Evolutionary conservation across 2,797 vertebrate genomes (phyloP), one percentile per base, ranked within the genome.

Genomic region (Leptatherina wallacei): DNA sequence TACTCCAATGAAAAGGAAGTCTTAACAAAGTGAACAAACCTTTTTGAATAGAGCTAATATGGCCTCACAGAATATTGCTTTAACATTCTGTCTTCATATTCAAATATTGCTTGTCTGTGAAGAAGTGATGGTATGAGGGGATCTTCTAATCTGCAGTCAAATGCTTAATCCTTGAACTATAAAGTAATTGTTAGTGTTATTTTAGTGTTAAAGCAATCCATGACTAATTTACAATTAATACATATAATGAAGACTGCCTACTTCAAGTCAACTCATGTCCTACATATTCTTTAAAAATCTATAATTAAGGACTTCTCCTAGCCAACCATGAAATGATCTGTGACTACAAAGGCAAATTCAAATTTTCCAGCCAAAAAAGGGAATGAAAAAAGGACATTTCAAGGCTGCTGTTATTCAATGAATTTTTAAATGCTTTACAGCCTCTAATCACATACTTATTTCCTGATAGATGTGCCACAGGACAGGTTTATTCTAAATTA

Each of bases 271-370:
- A n/a, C 9, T 61, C 44, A 32, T 52, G 49, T 27, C 29, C 56
- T 27, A 52, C n/a, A 65, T 27, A 38, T n/a, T 4, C 14, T 13
- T 12, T 24, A 6, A 65, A 51, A 32, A n/a, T 16, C 16, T n/a
- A 51, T 35, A 40, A 63, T 74, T 38, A 69, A 49, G 7, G 3
- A 2, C 14, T 61, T 58, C 47, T 58, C 49, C n/a, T 20, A 47
- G n/a, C 35, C 24, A 30, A 75, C 29, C 61, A 59, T 65, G 62
- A 55, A 70, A 67, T 55, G 8, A 57, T 71, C 36, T 32, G 44
- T 24, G 29, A 64, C 58, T 36, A 40, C 38, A 61, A 47, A 61
- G 32, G 36, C 13, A 52, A 20, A 24, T 24, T 36, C 47, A 56
- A 44, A 51, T 52, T 10, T 57, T 44, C 60, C 40, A n/a, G 18